Percentiles rank a stretch among this genome's conserved stretches.
Conservation (phyloP, 2,888 invertebrate genomes). For the Hofmannophila pseudospretella region DNA sequence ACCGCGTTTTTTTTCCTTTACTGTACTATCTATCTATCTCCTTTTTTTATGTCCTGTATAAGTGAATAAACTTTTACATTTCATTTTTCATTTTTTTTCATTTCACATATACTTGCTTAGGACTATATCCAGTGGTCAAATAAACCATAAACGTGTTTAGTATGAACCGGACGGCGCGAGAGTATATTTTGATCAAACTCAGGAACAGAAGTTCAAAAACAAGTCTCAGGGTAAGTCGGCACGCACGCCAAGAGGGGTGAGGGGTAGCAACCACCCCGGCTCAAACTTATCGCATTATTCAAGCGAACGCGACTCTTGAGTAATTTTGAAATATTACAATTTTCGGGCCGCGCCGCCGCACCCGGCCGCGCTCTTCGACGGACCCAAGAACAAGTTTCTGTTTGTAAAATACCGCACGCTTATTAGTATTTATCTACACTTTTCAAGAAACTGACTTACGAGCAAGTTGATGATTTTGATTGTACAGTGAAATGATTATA, state of each 20-base stretch:
- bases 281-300: constrained; percentile 74
- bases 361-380: constrained; percentile 35
- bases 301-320: constrained; percentile 76
- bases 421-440: constrained; percentile 1
- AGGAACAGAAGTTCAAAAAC: constrained; percentile 71
- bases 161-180: constrained; percentile 45
- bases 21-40: too few species aligned
- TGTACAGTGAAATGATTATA: too few species aligned
- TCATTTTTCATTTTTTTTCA: too few species aligned
- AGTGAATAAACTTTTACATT: too few species aligned
- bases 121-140: constrained; percentile 17
- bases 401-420: constrained; percentile 8
- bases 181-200: constrained; percentile 73
- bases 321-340: constrained; percentile 79
- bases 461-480: too few species aligned
- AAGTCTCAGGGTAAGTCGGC: constrained; percentile 56
- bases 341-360: constrained; percentile 63
- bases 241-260: constrained; percentile 42
- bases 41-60: too few species aligned
- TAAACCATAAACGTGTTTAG: constrained; percentile 26
- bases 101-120: too few species aligned
- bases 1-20: too few species aligned
- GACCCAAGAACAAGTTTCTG: constrained; percentile 40
- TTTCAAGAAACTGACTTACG: too few species aligned
- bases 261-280: constrained; percentile 44